Evolutionary conservation across 2,888 invertebrate genomes (phyloP).

Genomic region (Macaria liturata): DNA sequence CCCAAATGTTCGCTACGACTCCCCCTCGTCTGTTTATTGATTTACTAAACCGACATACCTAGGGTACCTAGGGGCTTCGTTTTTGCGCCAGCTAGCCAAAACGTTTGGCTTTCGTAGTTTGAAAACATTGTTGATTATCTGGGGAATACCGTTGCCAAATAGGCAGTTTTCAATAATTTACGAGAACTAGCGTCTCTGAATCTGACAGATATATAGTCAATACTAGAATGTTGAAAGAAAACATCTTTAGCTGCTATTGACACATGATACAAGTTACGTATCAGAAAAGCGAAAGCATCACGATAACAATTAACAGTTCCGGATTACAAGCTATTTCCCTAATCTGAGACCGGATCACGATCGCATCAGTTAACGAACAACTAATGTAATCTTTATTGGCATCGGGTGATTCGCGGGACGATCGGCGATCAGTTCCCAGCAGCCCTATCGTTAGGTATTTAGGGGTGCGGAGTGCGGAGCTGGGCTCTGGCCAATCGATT

Average conservation of each 20-base stretch:
- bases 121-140: too few species aligned
- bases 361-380: neutral
- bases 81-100: neutral
- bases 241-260: neutral
- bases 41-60: constrained; percentile 46
- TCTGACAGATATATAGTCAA: too few species aligned
- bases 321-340: neutral
- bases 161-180: too few species aligned
- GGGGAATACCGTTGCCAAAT: neutral
- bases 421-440: constrained; percentile 42
- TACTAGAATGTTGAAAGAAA: too few species aligned
- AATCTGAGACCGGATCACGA: constrained; percentile 1
- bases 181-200: neutral
- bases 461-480: constrained; percentile 57
- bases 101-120: neutral
- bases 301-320: neutral
- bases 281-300: constrained; percentile 2
- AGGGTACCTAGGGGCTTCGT: constrained; percentile 57
- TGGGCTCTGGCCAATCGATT: constrained; percentile 71
- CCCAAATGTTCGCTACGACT: constrained; percentile 40
- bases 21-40: constrained; percentile 63
- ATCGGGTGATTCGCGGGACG: constrained; percentile 25
- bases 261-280: neutral
- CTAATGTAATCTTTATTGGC: constrained; percentile 12
- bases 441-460: constrained; percentile 61